Evolutionary conservation across 2,113 vertebrate genomes (phyloP).

Genomic region (Charadrius vociferus): DNA sequence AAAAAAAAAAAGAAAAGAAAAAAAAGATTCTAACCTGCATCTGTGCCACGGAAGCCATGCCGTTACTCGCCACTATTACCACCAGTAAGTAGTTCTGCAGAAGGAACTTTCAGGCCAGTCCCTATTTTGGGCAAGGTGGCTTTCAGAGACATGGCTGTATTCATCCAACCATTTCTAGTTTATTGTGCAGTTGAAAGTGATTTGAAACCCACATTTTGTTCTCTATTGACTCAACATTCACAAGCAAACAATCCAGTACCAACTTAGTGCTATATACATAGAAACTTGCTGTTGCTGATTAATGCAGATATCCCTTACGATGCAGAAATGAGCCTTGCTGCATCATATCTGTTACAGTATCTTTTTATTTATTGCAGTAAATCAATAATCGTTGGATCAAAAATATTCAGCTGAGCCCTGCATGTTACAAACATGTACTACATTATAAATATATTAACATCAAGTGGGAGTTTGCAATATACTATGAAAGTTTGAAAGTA

Average conservation of each 20-base stretch:
- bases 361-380: background rate
- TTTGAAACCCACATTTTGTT: background rate
- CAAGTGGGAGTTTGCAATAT: background rate
- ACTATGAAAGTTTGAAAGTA: background rate
- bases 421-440: background rate
- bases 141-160: background rate
- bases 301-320: background rate
- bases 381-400: background rate
- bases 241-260: background rate
- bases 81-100: background rate
- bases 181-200: background rate
- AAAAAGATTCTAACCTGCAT: background rate
- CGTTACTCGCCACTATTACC: rapidly evolving
- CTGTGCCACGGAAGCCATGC: background rate
- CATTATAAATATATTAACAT: background rate
- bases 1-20: no score
- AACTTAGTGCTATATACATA: background rate
- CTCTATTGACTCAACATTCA: background rate
- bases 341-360: background rate
- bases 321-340: background rate
- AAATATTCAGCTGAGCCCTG: background rate
- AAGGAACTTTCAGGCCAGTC: background rate
- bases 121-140: background rate
- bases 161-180: background rate
- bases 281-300: background rate